Base-by-base conservation (phyloP, 2,888 invertebrate species). In the Nomada ferruginata region DNA sequence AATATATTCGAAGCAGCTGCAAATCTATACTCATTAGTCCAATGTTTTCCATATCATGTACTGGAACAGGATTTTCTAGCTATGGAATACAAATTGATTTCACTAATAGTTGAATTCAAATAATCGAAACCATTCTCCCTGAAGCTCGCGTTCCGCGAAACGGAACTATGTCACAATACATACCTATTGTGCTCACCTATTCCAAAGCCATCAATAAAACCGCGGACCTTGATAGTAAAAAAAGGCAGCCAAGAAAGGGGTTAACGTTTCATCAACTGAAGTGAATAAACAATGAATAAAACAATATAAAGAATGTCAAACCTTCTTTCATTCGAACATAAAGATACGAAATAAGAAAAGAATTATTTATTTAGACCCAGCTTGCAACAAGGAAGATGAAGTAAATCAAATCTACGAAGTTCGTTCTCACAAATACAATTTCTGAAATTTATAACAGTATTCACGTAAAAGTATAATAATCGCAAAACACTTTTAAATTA, bases 81-180 rank as follows among this genome's bases (percentile, higher is more conserved):
- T 42, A 0, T 36, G 23, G 20, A 42, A 59, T 59, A 20, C 26
- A 26, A 59, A 70, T 36, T 50, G 50, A 18, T 20, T 60, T 60
- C 36, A n/a, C n/a, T 69, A 47, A 69, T 59, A 13, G n/a, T 26
- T 70, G 5, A 66, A 61, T 66, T 75, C 20, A 44, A 75, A 66
- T 74, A 77, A 74, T 65, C 65, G 13, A n/a, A 26, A 10, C 64
- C 44, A 42, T 26, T 60, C 60, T 36, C 13, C 18, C 50, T 10
- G 11, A 13, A n/a, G 47, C 15, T 36, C 23, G 11, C 9, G 15
- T 44, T 57, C 20, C 57, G 7, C n/a, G 64, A 64, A 79, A 76
- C 64, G 64, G 23, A 79, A 70, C 64, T 63, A 44, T 69, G 77
- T 44, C 77, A 47, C 69, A 50, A 79, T 80, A 55, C 72, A 52